These are phyloP conservation scores for Drosophila jambulina DNA, from an alignment of 1,140 invertebrate species.

Conservation along the genomic window DNA sequence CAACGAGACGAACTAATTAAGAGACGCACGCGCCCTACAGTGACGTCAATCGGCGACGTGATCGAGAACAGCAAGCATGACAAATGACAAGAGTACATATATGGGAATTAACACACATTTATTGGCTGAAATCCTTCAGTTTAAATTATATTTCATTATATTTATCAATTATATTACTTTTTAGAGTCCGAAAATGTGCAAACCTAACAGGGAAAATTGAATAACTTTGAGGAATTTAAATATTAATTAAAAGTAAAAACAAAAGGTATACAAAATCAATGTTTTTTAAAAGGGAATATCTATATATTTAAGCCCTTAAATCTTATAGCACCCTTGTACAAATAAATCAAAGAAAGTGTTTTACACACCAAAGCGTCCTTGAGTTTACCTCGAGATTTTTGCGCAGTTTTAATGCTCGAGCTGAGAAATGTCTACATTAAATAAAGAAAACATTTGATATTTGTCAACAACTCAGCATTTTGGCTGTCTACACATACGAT, in stretches of 20 bases:
- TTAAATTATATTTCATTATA: conserved; percentile 2
- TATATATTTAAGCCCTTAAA: background rate
- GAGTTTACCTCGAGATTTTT: conserved; percentile 1
- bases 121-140: conserved; percentile 2
- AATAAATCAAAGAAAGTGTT: background rate
- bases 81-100: background rate
- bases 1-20: conserved; percentile 43
- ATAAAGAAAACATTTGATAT: conserved; percentile 11
- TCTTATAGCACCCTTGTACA: too few relatives aligned
- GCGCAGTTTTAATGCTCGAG: background rate
- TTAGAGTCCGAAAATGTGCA: background rate
- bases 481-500: too few relatives aligned
- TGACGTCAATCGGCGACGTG: conserved; percentile 48
- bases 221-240: background rate
- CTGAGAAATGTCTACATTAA: background rate
- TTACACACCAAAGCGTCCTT: background rate
- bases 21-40: conserved; percentile 34
- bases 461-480: background rate
- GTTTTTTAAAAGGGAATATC: too few relatives aligned
- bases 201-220: too few relatives aligned
- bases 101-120: conserved; percentile 7
- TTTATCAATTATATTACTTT: background rate
- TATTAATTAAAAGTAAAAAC: background rate
- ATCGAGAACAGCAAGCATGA: conserved; percentile 29
- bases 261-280: background rate